Evolutionary conservation across 2,113 vertebrate species (phyloP), one percentile per base, ranked within the genome.

Genomic region (Microcebus griseorufus): DNA sequence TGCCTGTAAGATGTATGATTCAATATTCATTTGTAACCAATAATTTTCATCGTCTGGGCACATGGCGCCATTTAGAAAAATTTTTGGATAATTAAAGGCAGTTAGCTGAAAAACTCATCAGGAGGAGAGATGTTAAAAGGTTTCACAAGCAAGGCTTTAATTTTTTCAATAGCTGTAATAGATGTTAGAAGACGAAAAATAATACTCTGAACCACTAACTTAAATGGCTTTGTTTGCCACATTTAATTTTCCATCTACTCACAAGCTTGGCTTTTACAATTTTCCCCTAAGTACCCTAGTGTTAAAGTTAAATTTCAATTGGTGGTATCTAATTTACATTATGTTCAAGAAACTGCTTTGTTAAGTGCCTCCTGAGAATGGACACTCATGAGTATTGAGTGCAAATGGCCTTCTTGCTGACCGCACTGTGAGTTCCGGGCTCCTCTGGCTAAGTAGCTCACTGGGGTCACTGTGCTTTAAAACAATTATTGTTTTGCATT

Each of bases 81-180:
- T 34, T 88, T 94, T 70, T 32, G 34, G 37, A 32, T 75, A 60
- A 73, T 96, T 92, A 87, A 80, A 96, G 27, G 37, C 32, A 83
- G 20, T 69, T 78, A 92, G 60, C 55, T 81, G 18, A 87, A 95
- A 98, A 96, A 89, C 17, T 25, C 53, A 70, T 64, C 16, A 75
- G 64, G 72, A 95, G 94, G 84, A 96, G 65, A 96, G 20, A 37
- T 76, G 16, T 45, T 69, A 51, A 86, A 88, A 88, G 37, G 5
- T 84, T 97, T 93, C 45, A 70, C 94, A 91, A 87, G 69, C 64
- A 93, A 88, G 67, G 25, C 60, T 34, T 92, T 93, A 76, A 75
- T 94, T 89, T 96, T 73, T 93, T 89, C 45, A 37, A 9, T 58
- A 88, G 75, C 18, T 92, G 5, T 48, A n/a, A 45, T 83, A 88